A percentile compares a stretch with the other conserved stretches of the same genome.
Evolutionary conservation across 2,888 invertebrate species (phyloP).

Genomic region (Cybosia mesomella): DNA sequence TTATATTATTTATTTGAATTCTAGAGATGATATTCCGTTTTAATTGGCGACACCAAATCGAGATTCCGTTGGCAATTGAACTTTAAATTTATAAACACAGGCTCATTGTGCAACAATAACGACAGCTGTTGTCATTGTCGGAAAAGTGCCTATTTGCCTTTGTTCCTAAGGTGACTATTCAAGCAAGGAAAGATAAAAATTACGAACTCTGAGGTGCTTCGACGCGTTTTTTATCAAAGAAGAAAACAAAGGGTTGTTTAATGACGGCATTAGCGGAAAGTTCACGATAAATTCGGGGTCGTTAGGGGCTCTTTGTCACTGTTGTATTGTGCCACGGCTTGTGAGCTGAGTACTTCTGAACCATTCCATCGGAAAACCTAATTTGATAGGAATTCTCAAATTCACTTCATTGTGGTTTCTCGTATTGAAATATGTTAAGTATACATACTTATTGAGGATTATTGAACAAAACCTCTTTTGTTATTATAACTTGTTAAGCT

Average conservation of each 20-base stretch:
- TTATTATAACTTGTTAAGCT: not conserved
- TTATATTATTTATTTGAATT: not conserved
- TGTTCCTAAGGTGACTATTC: conserved; percentile 72
- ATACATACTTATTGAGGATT: not conserved
- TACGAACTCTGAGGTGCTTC: conserved; percentile 76
- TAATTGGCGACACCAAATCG: conserved; percentile 28
- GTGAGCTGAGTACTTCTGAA: conserved; percentile 70
- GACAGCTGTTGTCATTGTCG: conserved; percentile 67
- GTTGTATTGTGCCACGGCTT: conserved; percentile 70
- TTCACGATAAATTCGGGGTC: conserved; percentile 84
- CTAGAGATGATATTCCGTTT: conserved; percentile 24
- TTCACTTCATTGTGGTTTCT: conserved; percentile 26
- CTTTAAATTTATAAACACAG: conserved; percentile 53
- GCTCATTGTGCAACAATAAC: conserved; percentile 52
- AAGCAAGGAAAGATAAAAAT: conserved; percentile 82
- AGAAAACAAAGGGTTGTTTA: conserved; percentile 85
- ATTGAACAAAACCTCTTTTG: not conserved
- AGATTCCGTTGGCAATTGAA: conserved; percentile 40
- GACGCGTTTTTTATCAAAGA: conserved; percentile 82
- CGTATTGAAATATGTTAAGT: not conserved
- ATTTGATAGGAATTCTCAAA: conserved; percentile 58
- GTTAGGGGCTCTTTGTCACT: conserved; percentile 82
- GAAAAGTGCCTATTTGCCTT: conserved; percentile 69
- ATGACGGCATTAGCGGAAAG: conserved; percentile 85
- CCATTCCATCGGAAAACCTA: conserved; percentile 65